Base-by-base conservation (phyloP, 2,113 vertebrate species). In the Prietella phreatophila region DNA sequence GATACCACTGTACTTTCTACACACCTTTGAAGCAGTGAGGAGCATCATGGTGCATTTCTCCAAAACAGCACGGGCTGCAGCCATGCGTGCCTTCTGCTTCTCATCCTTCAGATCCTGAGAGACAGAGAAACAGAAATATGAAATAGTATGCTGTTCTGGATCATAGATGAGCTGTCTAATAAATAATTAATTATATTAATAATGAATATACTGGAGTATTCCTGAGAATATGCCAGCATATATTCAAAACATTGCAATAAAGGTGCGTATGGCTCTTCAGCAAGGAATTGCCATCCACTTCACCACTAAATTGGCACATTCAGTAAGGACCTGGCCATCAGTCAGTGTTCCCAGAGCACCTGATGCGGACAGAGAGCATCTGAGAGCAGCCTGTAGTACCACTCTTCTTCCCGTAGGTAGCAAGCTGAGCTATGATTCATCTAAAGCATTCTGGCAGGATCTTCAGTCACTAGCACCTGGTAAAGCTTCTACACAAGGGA, bases 41-140 rank as follows among this genome's bases (percentile, higher is more conserved):
- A 99, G 97, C 98, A 99, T 99, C 98, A 99, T 99, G 36, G 98
- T 99, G 90, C 98, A 99, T 91, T 99, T 99, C 93, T 99, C 98
- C 88, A 99, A 96, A 89, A 99, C 96, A 0, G 98, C 97, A 88
- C 98, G 95, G 53, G 98, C 97, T 36, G 97, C 98, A 84, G 98
- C 98, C 98, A 99, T 99, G 90, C 96, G 96, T 4, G 98, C 97
- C 91, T 98, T 99, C 93, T 99, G 98, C 95, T 98, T 99, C 92
- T 99, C 98, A 90, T 99, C 98, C 92, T 99, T 99, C 92, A 99
- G 94, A 94, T 99, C 98, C 98, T 99, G 86, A 81, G 33, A 88
- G 39, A 73, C 47, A 33, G 61, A 53, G 20, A 75, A 84, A 86
- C 3, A 56, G 39, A 81, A 47, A 47, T 47, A 6, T 47, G 42